A percentile compares a stretch with the other conserved stretches of the same genome.
phyloP scores from a whole-genome alignment of 2,888 invertebrate species.

The Drosophila siamana region DNA sequence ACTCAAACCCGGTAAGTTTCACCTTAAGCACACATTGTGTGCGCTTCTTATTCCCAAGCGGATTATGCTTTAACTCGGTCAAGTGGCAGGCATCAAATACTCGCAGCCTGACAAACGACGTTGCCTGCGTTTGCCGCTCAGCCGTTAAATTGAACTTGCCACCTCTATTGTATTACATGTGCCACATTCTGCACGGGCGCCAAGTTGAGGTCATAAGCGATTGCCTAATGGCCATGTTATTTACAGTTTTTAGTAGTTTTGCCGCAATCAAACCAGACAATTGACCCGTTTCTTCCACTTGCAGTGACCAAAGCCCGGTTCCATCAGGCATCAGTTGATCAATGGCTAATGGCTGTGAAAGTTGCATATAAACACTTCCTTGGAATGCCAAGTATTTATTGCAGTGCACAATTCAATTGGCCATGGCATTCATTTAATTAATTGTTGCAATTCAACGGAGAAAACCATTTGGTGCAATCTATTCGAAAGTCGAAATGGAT shows the following conservation, averaged over 20 bases:
- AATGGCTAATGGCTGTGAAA: constrained; percentile 45
- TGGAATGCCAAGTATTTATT: neutral
- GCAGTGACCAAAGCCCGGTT: constrained; percentile 20
- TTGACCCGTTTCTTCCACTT: constrained; percentile 13
- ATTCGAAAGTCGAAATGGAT: neutral
- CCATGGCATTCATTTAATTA: constrained; percentile 11
- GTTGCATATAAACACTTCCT: constrained; percentile 38
- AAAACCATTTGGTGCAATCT: constrained; percentile 6
- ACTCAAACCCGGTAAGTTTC: neutral
- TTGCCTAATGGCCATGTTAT: constrained; percentile 29
- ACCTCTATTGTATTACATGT: constrained; percentile 1
- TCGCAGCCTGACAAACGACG: neutral
- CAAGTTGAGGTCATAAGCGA: constrained; percentile 13
- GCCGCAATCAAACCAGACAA: constrained; percentile 24
- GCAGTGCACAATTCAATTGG: constrained; percentile 28
- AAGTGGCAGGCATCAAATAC: constrained; percentile 1
- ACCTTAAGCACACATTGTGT: constrained; percentile 9
- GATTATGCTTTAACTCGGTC: constrained; percentile 16
- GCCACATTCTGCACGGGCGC: constrained; percentile 7
- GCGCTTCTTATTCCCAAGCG: constrained; percentile 24
- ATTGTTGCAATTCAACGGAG: constrained; percentile 8
- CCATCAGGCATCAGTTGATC: constrained; percentile 3
- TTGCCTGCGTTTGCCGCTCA: constrained; percentile 1
- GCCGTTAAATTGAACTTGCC: constrained; percentile 11
- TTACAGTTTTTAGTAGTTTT: constrained; percentile 8